Percentiles rank a stretch among this genome's conserved stretches.
These are phyloP conservation scores for Gasteruption jaculator DNA, from an alignment of 2,888 invertebrate genomes.

Conservation along the genomic window DNA sequence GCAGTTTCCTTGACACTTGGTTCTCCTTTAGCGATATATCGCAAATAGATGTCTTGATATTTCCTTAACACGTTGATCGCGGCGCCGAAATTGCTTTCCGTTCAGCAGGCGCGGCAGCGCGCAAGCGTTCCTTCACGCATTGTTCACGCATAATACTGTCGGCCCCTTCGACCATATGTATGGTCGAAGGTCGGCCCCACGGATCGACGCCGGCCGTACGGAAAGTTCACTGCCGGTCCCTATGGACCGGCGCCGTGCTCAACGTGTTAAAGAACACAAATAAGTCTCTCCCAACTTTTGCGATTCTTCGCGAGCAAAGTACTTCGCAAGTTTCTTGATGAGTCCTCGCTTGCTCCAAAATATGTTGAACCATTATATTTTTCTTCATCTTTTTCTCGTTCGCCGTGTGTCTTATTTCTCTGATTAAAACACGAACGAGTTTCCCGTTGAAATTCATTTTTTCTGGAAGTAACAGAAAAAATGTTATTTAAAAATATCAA, in stretches of 20 bases:
- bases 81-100: too few species aligned
- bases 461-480: too few species aligned
- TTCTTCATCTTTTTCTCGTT: slow-evolving; percentile 57
- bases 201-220: too few species aligned
- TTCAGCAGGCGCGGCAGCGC: too few species aligned
- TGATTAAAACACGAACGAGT: slow-evolving; percentile 59
- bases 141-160: too few species aligned
- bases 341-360: slow-evolving; percentile 69
- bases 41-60: slow-evolving; percentile 66
- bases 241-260: too few species aligned
- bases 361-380: slow-evolving; percentile 63
- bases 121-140: too few species aligned
- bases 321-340: slow-evolving; percentile 76
- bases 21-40: slow-evolving; percentile 80
- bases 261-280: slow-evolving; percentile 71
- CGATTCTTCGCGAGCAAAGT: slow-evolving; percentile 77
- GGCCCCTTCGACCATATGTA: too few species aligned
- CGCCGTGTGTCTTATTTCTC: slow-evolving; percentile 60
- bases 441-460: slow-evolving; percentile 54
- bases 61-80: slow-evolving; percentile 63
- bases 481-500: too few species aligned
- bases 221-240: too few species aligned
- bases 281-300: slow-evolving; percentile 74
- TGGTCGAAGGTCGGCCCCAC: too few species aligned
- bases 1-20: slow-evolving; percentile 72